A percentile compares a stretch with the other conserved stretches of the same genome.
Evolutionary conservation across 2,888 invertebrate genomes (phyloP).

Genomic region (Parascotia fuliginaria): DNA sequence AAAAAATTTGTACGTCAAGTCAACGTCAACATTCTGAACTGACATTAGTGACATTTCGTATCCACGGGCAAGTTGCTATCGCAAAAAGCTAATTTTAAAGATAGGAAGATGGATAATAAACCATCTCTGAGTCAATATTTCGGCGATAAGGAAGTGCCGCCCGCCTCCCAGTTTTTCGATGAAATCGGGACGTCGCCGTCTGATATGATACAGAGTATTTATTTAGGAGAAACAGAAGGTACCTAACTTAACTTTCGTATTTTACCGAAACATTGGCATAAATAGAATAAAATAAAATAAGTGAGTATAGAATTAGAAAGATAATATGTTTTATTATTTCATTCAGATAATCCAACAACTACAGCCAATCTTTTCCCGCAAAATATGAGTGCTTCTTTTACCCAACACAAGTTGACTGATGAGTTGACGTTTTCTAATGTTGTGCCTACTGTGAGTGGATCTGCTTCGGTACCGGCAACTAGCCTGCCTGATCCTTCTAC

Average conservation of each 20-base stretch:
- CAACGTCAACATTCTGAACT: constrained; percentile 8
- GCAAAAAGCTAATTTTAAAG: constrained; percentile 28
- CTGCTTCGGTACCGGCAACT: constrained; percentile 67
- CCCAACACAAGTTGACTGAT: constrained; percentile 56
- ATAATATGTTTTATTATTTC: constrained; percentile 4
- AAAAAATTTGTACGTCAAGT: too few relatives aligned
- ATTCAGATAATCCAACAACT: constrained; percentile 52
- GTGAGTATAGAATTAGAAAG: not conserved
- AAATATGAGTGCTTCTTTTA: constrained; percentile 65
- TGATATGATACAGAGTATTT: constrained; percentile 81
- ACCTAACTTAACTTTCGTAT: constrained; percentile 17
- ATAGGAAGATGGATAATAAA: constrained; percentile 74
- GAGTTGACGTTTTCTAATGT: constrained; percentile 68
- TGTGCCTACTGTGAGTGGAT: constrained; percentile 69
- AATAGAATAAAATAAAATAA: constrained; percentile 1
- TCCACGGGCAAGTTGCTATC: constrained; percentile 4
- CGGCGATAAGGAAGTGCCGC: constrained; percentile 72
- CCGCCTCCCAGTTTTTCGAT: constrained; percentile 80
- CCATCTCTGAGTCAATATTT: constrained; percentile 87
- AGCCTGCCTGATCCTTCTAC: constrained; percentile 80
- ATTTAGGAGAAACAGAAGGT: constrained; percentile 75
- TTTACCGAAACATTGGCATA: constrained; percentile 14
- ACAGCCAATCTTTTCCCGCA: constrained; percentile 57
- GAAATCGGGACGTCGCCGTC: constrained; percentile 79
- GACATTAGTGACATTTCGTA: constrained; percentile 3